Base-by-base conservation (phyloP, 1,140 invertebrate genomes). In the Linepithema humile region DNA sequence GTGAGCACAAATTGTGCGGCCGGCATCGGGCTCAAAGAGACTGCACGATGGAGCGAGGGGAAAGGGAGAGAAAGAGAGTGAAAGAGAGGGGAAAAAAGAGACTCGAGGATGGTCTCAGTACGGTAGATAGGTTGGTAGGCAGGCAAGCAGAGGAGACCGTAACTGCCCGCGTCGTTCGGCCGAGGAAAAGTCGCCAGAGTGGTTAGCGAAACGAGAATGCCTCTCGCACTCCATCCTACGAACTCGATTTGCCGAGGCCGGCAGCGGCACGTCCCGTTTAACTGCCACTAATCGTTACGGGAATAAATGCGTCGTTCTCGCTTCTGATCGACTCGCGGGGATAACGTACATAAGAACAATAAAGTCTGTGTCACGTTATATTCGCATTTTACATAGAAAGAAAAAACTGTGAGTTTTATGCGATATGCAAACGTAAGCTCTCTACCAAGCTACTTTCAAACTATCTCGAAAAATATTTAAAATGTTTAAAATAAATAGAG, bases 1-100 rank as follows among this genome's bases (percentile, higher is more conserved):
- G 84, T 48, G 74, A 87, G 82, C 62, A 83, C 89, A 87, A 86
- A 85, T 86, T 90, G 85, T 86, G 87, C 82, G 78, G 85, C 74
- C 62, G 55, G 57, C 67, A 80, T 67, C 50, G 53, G 20, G 59
- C 78, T 88, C 87, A 77, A 86, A 89, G 87, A 80, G 83, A 50
- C 67, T 82, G 74, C 48, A 29, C 17, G 50, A 23, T 55, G 53
- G 26, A 38, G 45, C 23, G 72, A 20, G 40, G 17, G 26, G n/a
- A 48, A 60, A 62, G 23, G 64, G 38, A 43, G 26, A 20, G 45
- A 12, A n/a, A 20, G 64, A 50, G 32, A 40, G 57, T 57, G 59
- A 55, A 45, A 43, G 43, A 75, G 32, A 26, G 23, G 29, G 26
- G 26, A 38, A 82, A 45, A 62, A 45, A 57, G 26, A 80, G 23